A percentile compares a stretch with the other conserved stretches of the same genome.
Evolutionary conservation across 37 sponge, comb jelly and placozoan genomes (phyloP).

Genomic region (Beroe forskalii): DNA sequence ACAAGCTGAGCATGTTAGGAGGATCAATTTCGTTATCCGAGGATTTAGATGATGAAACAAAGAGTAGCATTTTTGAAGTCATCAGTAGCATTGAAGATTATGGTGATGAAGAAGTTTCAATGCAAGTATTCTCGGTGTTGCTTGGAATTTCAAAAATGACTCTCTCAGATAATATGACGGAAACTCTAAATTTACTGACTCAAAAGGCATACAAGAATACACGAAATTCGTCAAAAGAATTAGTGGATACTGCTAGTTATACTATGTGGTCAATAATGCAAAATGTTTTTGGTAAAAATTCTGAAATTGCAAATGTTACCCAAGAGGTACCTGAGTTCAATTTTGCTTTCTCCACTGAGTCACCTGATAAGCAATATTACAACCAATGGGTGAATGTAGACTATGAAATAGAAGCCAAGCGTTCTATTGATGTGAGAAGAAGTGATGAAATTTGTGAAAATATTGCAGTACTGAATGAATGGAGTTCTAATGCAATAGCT

Average conservation of each 20-base stretch:
- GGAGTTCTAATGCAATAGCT: not conserved
- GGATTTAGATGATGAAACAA: not conserved
- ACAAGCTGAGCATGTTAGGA: not conserved
- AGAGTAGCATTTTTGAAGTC: not conserved
- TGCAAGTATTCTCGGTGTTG: constrained; percentile 7
- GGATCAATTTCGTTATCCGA: not conserved
- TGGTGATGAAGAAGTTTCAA: not conserved
- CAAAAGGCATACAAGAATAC: not conserved
- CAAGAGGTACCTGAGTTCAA: not conserved
- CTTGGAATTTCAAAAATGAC: not conserved
- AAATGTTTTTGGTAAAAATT: not conserved
- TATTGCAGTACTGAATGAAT: not conserved
- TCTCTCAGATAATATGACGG: not conserved
- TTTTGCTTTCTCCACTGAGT: not conserved
- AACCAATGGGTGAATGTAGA: constrained; percentile 43
- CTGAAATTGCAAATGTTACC: not conserved
- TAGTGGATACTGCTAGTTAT: not conserved
- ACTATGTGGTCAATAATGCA: not conserved
- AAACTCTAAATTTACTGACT: not conserved
- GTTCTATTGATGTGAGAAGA: not conserved
- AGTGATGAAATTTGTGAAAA: constrained; percentile 8
- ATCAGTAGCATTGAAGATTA: not conserved
- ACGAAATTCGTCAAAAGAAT: not conserved
- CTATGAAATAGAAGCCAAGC: not conserved
- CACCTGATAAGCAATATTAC: constrained; percentile 20